These are phyloP conservation scores for Pardalotus punctatus DNA, from an alignment of 2,113 vertebrate genomes.

Conservation along the genomic window DNA sequence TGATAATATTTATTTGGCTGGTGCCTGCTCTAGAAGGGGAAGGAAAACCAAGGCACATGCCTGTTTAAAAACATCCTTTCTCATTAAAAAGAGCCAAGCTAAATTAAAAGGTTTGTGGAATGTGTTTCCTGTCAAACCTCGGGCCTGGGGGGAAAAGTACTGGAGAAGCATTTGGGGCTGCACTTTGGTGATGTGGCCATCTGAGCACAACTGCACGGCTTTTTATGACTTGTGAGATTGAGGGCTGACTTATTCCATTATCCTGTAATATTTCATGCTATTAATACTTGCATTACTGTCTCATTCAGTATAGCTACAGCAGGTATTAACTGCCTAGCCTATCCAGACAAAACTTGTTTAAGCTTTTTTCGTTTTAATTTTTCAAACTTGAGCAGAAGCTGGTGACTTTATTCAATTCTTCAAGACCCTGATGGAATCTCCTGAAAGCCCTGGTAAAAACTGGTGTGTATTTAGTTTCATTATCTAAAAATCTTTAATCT, in stretches of 20 bases:
- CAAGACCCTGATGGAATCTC: not conserved
- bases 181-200: not conserved
- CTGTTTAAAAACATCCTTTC: conserved; percentile 39
- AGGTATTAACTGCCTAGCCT: not conserved
- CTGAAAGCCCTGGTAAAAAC: not conserved
- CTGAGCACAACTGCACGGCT: not conserved
- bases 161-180: not conserved
- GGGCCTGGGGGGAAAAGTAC: not conserved
- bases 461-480: not conserved
- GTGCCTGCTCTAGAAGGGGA: not conserved
- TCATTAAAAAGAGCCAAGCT: conserved; percentile 14
- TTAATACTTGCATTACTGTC: not conserved
- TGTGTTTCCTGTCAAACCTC: not conserved
- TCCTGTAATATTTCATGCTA: not conserved
- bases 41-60: not conserved
- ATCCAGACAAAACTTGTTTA: not conserved
- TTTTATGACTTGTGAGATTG: not conserved
- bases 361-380: not conserved
- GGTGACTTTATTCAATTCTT: not conserved
- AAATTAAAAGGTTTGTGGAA: conserved; percentile 30
- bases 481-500: conserved; percentile 36
- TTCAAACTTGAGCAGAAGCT: not conserved
- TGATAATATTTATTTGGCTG: conserved; percentile 43
- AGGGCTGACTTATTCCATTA: not conserved
- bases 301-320: not conserved